A percentile compares a stretch with the other conserved stretches of the same genome.
phyloP scores from a whole-genome alignment of 1,140 invertebrate genomes.

The Apis laboriosa region DNA sequence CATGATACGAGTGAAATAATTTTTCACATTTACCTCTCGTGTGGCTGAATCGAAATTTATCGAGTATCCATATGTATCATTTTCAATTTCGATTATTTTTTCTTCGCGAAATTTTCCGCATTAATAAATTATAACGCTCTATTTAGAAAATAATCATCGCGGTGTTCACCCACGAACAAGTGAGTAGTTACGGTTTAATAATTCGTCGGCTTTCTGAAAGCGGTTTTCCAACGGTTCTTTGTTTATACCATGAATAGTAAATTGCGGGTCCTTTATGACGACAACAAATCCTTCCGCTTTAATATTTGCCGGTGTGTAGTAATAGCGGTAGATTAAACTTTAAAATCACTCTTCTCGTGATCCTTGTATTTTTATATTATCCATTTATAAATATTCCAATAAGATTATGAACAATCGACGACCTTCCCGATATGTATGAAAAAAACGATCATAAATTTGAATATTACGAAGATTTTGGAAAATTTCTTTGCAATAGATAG shows the following conservation, averaged over 20 bases:
- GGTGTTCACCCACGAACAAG: neutral
- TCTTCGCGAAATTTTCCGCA: neutral
- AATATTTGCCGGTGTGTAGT: neutral
- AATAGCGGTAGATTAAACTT: slow-evolving; percentile 19
- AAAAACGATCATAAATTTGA: neutral
- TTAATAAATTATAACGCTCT: neutral
- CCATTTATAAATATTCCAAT: neutral
- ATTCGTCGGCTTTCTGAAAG: slow-evolving; percentile 14
- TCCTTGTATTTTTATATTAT: neutral
- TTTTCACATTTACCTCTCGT: neutral
- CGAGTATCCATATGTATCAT: too few species aligned
- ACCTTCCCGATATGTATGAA: neutral
- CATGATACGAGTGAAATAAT: neutral
- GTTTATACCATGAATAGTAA: slow-evolving; percentile 28
- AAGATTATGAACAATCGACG: neutral
- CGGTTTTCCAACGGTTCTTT: slow-evolving; percentile 5
- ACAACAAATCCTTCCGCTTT: slow-evolving; percentile 20
- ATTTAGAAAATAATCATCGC: slow-evolving; percentile 24
- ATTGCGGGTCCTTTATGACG: slow-evolving; percentile 23
- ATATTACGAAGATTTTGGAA: neutral
- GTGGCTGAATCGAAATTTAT: neutral
- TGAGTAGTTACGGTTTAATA: slow-evolving; percentile 24
- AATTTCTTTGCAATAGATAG: neutral
- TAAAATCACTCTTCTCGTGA: slow-evolving; percentile 1
- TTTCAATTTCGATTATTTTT: neutral